Evolutionary conservation across 2,113 vertebrate species (phyloP).

Genomic region (human): DNA sequence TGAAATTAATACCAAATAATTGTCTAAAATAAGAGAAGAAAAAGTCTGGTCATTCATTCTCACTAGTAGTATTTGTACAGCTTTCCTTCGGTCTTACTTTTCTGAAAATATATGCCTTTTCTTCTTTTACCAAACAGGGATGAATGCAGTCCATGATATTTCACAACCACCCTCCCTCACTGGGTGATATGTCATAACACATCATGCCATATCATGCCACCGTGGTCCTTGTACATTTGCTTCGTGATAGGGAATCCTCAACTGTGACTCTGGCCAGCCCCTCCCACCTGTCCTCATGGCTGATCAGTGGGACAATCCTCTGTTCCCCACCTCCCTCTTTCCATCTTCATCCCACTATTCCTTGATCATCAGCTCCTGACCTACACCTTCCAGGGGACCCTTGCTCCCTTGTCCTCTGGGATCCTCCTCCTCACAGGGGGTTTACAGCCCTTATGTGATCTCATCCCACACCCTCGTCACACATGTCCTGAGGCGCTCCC

Average conservation of each 20-base stretch:
- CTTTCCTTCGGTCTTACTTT: background rate
- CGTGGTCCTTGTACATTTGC: fast-evolving
- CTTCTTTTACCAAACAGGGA: background rate
- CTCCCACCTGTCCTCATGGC: background rate
- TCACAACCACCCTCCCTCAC: background rate
- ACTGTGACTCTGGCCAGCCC: background rate
- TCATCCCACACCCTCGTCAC: fast-evolving
- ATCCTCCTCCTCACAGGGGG: fast-evolving
- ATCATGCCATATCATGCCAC: no score
- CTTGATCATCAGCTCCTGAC: background rate
- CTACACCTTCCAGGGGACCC: background rate
- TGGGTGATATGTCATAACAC: fast-evolving
- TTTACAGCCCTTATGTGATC: background rate
- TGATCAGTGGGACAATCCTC: background rate
- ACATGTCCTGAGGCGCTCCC: background rate
- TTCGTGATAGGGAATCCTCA: background rate
- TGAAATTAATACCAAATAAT: background rate
- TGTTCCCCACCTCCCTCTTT: background rate
- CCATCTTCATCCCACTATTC: background rate
- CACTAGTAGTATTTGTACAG: background rate
- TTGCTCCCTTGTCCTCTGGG: background rate
- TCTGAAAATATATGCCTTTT: background rate
- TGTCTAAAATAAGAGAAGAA: background rate
- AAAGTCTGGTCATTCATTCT: background rate
- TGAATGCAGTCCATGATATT: background rate